These are phyloP conservation scores for Solen grandis DNA, from an alignment of 1,140 invertebrate genomes.

Conservation along the genomic window DNA sequence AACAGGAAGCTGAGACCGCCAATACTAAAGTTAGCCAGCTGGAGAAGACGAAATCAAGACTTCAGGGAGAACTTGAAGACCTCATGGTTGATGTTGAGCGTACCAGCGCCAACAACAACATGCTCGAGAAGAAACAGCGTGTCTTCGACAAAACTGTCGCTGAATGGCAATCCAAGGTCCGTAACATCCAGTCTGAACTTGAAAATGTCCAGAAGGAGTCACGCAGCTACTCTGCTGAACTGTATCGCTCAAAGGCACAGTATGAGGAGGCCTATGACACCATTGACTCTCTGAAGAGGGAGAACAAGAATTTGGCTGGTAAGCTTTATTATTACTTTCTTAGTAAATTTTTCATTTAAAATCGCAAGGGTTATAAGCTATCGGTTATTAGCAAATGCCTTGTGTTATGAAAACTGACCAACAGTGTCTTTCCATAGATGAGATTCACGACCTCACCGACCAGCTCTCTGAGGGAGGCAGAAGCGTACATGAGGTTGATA, in stretches of 20 bases:
- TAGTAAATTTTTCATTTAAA: conserved; percentile 10
- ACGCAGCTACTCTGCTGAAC: conserved; percentile 99
- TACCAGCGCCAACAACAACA: conserved; percentile 95
- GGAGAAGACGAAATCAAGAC: conserved; percentile 98
- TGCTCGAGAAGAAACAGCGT: conserved; percentile 99
- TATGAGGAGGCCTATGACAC: conserved; percentile 98
- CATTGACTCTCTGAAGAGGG: conserved; percentile 97
- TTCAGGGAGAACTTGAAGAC: conserved; percentile 98
- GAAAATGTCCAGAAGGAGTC: conserved; percentile 99
- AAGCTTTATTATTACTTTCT: conserved; percentile 22
- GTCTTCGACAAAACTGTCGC: conserved; percentile 99
- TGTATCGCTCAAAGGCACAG: conserved; percentile 98
- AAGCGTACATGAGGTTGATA: conserved; percentile 97
- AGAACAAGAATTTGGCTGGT: conserved; percentile 99
- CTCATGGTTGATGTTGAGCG: conserved; percentile 98
- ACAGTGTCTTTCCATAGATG: conserved; percentile 84
- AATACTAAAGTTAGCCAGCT: conserved; percentile 97
- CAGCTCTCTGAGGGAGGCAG: conserved; percentile 98
- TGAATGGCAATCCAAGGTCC: conserved; percentile 99
- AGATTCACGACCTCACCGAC: conserved; percentile 99
- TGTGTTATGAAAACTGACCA: neutral
- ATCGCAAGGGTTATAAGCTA: neutral
- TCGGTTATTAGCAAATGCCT: no score
- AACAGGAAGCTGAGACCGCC: conserved; percentile 93
- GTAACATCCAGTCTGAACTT: conserved; percentile 97